A percentile compares a stretch with the other conserved stretches of the same genome.
These are phyloP conservation scores for Selenia dentaria DNA, from an alignment of 2,888 invertebrate species.

Conservation along the genomic window DNA sequence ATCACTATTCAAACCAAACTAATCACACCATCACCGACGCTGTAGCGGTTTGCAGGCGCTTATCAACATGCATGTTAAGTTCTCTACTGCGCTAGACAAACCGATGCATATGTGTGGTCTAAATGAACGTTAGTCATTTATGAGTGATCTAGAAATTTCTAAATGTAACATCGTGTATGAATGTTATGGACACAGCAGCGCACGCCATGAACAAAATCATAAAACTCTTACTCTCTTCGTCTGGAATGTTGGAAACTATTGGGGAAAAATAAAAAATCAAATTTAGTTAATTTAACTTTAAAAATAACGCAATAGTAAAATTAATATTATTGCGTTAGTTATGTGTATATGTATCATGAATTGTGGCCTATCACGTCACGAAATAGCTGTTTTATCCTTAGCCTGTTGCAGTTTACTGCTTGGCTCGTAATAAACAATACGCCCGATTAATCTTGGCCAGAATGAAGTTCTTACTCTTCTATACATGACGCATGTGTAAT, in stretches of 20 bases:
- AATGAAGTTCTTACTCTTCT: too few species aligned
- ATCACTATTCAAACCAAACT: too few species aligned
- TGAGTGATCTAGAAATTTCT: neutral
- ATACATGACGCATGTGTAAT: too few species aligned
- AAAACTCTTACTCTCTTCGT: slow-evolving; percentile 70
- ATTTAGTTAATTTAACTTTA: neutral
- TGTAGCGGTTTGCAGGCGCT: neutral
- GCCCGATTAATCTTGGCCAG: too few species aligned
- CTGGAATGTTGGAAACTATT: slow-evolving; percentile 72
- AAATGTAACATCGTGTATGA: slow-evolving; percentile 59
- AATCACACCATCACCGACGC: too few species aligned
- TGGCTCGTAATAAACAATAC: too few species aligned
- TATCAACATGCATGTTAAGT: slow-evolving; percentile 3
- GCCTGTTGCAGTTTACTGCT: too few species aligned
- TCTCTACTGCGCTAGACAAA: neutral
- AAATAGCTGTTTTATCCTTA: too few species aligned
- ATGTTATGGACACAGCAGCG: slow-evolving; percentile 77
- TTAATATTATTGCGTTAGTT: too few species aligned
- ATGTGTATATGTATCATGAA: too few species aligned
- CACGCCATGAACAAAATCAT: slow-evolving; percentile 84
- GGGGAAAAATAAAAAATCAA: slow-evolving; percentile 45
- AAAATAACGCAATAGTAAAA: too few species aligned
- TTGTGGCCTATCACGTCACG: too few species aligned
- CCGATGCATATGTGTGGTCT: neutral
- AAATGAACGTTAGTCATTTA: slow-evolving; percentile 9